Evolutionary conservation across 2,888 invertebrate species (phyloP).

Genomic region (Epicampocera succincta): DNA sequence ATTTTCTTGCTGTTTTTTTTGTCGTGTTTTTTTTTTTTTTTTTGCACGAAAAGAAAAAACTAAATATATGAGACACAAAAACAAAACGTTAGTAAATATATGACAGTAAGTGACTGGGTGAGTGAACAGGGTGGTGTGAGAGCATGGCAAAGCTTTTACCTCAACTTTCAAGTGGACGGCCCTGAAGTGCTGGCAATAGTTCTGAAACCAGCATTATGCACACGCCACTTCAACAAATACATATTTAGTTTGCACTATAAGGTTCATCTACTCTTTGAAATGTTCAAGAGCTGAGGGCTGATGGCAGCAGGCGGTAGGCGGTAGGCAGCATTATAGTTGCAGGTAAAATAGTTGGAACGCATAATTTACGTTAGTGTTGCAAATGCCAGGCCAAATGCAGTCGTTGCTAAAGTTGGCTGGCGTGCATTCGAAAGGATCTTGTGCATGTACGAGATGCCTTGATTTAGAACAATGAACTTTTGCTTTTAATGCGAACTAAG

Average conservation of each 20-base stretch:
- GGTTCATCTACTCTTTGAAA: slow-evolving; percentile 53
- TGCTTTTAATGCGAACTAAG: slow-evolving; percentile 34
- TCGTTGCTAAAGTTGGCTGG: slow-evolving; percentile 19
- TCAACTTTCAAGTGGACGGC: slow-evolving; percentile 73
- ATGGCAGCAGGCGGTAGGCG: background rate
- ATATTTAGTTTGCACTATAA: slow-evolving; percentile 52
- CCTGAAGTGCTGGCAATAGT: slow-evolving; percentile 68
- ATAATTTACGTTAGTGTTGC: slow-evolving; percentile 53
- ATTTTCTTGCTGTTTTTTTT: background rate
- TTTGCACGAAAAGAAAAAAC: slow-evolving; percentile 20
- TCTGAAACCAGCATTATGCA: slow-evolving; percentile 60
- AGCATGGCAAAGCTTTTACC: slow-evolving; percentile 71
- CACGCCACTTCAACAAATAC: background rate
- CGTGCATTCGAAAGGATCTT: slow-evolving; percentile 43
- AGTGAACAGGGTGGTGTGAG: slow-evolving; percentile 24
- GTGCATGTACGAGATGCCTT: slow-evolving; percentile 41
- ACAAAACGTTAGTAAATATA: slow-evolving; percentile 22
- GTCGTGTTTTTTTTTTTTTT: background rate
- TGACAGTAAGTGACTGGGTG: slow-evolving; percentile 38
- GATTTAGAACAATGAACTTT: slow-evolving; percentile 70
- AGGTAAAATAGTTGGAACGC: slow-evolving; percentile 16
- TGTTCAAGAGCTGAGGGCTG: background rate
- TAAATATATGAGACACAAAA: slow-evolving; percentile 23
- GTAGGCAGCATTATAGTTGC: background rate
- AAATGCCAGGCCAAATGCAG: slow-evolving; percentile 26